Base-by-base conservation (phyloP, 2,113 vertebrate species). In the Dromaius novaehollandiae region DNA sequence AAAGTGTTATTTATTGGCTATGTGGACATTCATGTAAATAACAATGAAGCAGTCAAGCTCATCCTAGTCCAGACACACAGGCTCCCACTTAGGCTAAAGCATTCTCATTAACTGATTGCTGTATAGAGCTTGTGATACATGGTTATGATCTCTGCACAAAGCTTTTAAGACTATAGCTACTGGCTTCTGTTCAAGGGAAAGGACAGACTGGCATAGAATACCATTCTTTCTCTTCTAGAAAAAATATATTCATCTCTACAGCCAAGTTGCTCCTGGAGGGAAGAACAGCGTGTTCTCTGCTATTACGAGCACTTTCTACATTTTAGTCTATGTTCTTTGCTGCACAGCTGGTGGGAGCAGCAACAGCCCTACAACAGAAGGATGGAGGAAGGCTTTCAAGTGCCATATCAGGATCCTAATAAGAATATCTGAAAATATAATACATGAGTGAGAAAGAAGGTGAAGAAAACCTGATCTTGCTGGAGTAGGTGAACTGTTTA, bases 321-420 rank as follows among this genome's bases (percentile, higher is more conserved):
- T 87, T 95, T 94, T 93, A 92, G 80, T 82, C 56, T 76, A 34
- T 65, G 44, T 70, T 90, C 61, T 95, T 92, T 89, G 22, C 34
- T 79, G 55, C 93, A 68, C 89, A 92, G 91, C 80, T 86, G 50
- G 90, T 81, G 51, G 81, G 28, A 95, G 25, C 13, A 90, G 64
- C 55, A 78, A 64, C 6, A 30, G 65, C 63, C 32, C n/a, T 81
- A 61, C 75, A 95, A 86, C 36, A 81, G 40, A 90, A 40, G 16
- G 30, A 66, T 12, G 32, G 24, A 89, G 26, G 9, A 13, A 95
- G 13, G 11, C 73, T 93, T 96, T 91, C 56, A 90, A 88, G 26
- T 75, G 24, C 24, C 2, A 0, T 68, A 24, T 82, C 46, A 81
- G 73, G 22, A 84, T 6, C 34, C 26, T 84, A 75, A 89, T 82